Evolutionary conservation across 2,888 invertebrate genomes (phyloP), one percentile per base, ranked within the genome.

Genomic region (Heliconius sara): DNA sequence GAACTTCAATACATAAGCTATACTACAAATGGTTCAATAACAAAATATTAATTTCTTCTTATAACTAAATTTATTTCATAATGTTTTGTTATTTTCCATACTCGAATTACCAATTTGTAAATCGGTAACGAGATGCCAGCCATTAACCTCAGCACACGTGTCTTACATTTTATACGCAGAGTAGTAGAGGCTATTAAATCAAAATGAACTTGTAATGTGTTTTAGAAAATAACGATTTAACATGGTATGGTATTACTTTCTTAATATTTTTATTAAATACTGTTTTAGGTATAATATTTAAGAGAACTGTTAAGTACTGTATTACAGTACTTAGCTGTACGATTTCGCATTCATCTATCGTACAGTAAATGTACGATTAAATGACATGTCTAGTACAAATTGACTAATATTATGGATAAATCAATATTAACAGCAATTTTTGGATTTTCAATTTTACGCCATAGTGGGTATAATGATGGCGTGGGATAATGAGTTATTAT

Each of bases 101-200:
- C 81, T 93, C 91, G 85, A 83, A 87, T 93, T 93, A 92, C 93
- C 93, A 93, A 93, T 93, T 93, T 92, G 86, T 85, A 47, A 75
- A 66, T 43, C 43, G 16, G 75, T 75, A 86, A 87, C 85, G 83
- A 87, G 86, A 82, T 71, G 77, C 67, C 76, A 82, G 76, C 81
- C 81, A 83, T 84, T 82, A 82, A 82, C 76, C 79, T 57, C 16
- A 77, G 76, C 74, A 78, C 75, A 76, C 82, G 83, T 84, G 82
- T 81, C 82, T 77, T 72, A 66, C 72, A 66, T 78, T 43, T 78
- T 60, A 60, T 78, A 43, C 67, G 10, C 52, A 47, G 47, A 13
- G 25, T 60, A 13, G 60, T 9, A 73, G 52, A 52, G 52, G 73
- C 73, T 73, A 73, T 73, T 73, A 73, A 73, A 73, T 73, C 34